Evolutionary conservation across 2,113 vertebrate species (phyloP).

Genomic region (Suricata suricatta): DNA sequence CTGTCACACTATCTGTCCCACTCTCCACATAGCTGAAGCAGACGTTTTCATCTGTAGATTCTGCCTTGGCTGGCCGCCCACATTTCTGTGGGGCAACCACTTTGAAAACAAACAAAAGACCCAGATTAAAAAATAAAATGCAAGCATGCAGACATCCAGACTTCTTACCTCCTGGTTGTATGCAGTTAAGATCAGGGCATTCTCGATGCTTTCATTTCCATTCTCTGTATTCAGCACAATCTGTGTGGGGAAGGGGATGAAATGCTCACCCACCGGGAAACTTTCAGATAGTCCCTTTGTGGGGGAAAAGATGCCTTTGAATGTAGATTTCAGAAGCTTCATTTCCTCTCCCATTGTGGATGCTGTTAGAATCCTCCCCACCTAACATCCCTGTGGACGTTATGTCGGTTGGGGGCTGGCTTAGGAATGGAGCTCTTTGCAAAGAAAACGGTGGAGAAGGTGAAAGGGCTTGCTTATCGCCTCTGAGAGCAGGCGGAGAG

Average conservation of each 20-base stretch:
- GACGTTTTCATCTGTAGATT: conserved; percentile 66
- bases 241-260: conserved; percentile 45
- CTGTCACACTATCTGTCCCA: accelerated
- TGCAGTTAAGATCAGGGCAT: conserved; percentile 59
- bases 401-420: not conserved
- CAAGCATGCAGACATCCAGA: conserved; percentile 59
- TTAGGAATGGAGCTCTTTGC: not conserved
- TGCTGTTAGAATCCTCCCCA: not conserved
- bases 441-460: not conserved
- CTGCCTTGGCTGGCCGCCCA: conserved; percentile 58
- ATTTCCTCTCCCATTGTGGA: not conserved
- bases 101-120: conserved; percentile 80
- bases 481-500: not conserved
- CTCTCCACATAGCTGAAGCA: not conserved
- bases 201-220: conserved; percentile 37
- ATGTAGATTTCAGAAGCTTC: conserved; percentile 58
- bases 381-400: not conserved
- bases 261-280: not conserved
- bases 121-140: conserved; percentile 66
- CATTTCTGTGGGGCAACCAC: conserved; percentile 73
- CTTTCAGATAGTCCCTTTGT: conserved; percentile 60
- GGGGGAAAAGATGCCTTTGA: conserved; percentile 42
- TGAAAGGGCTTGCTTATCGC: not conserved
- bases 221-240: conserved; percentile 4
- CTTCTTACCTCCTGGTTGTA: conserved; percentile 60